Evolutionary conservation across 2,113 vertebrate genomes (phyloP).

Genomic region (Australoheros scitulus): DNA sequence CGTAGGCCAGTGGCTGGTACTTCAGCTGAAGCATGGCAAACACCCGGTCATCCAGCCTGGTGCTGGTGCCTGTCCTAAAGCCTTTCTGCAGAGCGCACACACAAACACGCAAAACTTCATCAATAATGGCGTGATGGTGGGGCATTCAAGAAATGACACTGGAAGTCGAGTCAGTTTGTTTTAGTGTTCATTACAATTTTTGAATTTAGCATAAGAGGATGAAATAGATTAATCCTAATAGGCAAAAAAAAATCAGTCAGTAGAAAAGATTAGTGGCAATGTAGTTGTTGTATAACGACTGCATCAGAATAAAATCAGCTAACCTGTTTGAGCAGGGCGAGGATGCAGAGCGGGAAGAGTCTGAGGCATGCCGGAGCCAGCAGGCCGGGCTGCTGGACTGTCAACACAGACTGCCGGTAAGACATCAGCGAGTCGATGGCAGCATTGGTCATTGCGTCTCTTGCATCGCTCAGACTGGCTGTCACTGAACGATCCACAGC

Average conservation of each 20-base stretch:
- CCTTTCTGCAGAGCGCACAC: conserved; percentile 82
- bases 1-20: conserved; percentile 90
- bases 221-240: background rate
- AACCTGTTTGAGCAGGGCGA: conserved; percentile 95
- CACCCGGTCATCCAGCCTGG: conserved; percentile 90
- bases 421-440: conserved; percentile 90
- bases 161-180: background rate
- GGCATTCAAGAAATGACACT: background rate
- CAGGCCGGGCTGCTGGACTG: conserved; percentile 90
- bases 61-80: conserved; percentile 90
- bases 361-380: conserved; percentile 87
- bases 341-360: conserved; percentile 90
- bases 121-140: background rate
- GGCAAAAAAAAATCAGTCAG: background rate
- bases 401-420: conserved; percentile 86
- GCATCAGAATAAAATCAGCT: background rate
- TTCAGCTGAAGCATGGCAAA: conserved; percentile 97
- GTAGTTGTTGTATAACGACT: background rate
- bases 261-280: background rate
- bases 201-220: background rate
- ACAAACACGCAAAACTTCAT: conserved; percentile 18
- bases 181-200: background rate
- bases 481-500: conserved; percentile 92
- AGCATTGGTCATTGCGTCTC: conserved; percentile 93
- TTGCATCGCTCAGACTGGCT: conserved; percentile 90